phyloP scores from a whole-genome alignment of 2,113 vertebrate genomes.

The Microcebus jonahi region DNA sequence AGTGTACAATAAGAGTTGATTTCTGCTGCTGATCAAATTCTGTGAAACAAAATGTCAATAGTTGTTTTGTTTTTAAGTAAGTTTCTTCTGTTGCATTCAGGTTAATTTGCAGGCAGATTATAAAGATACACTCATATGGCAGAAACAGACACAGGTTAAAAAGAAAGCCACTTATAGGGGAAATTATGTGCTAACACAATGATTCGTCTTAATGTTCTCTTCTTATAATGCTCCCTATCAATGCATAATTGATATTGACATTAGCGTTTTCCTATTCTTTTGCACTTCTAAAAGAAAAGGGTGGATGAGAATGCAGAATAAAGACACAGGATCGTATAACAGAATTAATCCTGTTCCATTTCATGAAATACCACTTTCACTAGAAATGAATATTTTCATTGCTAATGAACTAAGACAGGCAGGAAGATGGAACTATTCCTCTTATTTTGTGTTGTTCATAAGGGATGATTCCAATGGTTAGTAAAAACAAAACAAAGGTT shows the following conservation, averaged over 20 bases:
- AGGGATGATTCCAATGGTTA: neutral
- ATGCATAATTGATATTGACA: neutral
- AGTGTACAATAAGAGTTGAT: neutral
- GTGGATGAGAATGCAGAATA: neutral
- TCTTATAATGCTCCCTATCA: neutral
- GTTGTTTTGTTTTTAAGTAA: constrained; percentile 43
- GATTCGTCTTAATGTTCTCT: neutral
- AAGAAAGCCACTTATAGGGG: neutral
- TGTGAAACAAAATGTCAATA: constrained; percentile 37
- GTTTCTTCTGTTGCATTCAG: neutral
- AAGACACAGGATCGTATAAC: neutral
- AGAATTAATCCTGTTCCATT: neutral
- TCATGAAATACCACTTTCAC: neutral
- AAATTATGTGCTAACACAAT: neutral
- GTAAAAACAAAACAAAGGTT: neutral
- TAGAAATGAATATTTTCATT: constrained; percentile 22
- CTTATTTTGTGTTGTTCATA: neutral
- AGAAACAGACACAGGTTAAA: neutral
- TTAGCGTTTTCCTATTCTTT: neutral
- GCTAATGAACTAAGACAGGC: neutral
- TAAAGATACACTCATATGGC: neutral
- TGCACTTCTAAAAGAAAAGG: neutral
- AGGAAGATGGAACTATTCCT: neutral
- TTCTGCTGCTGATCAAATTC: neutral
- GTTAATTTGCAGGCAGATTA: neutral